Evolutionary conservation across 2,888 invertebrate species (phyloP).

Genomic region (Venusia cambrica): DNA sequence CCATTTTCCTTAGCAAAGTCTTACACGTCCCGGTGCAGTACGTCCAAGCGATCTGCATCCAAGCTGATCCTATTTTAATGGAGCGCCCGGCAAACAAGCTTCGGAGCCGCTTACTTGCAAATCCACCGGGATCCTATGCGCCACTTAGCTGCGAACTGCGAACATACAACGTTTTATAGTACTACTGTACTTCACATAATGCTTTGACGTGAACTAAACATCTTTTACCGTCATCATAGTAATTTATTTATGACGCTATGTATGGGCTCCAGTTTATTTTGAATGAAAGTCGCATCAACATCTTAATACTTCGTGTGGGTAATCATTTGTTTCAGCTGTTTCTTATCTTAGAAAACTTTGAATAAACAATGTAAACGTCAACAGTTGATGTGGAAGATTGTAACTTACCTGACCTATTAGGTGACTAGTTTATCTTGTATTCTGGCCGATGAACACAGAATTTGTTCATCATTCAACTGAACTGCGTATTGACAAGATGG

Average conservation of each 20-base stretch:
- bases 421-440: too few relatives aligned
- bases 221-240: too few relatives aligned
- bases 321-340: too few relatives aligned
- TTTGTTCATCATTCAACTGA: conserved; percentile 63
- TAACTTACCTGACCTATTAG: too few relatives aligned
- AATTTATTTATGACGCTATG: too few relatives aligned
- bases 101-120: conserved; percentile 73
- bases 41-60: conserved; percentile 77
- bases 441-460: conserved; percentile 56
- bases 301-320: conserved; percentile 40
- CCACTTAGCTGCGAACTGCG: conserved; percentile 64
- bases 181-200: conserved; percentile 29
- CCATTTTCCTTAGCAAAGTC: conserved; percentile 39
- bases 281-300: conserved; percentile 22
- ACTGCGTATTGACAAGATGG: conserved; percentile 71
- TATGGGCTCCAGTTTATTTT: conserved; percentile 19
- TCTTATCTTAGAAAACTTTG: conserved; percentile 37
- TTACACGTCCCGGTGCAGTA: conserved; percentile 45
- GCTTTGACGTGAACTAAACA: conserved; percentile 24
- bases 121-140: conserved; percentile 71
- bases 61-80: conserved; percentile 80
- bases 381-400: conserved; percentile 36
- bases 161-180: conserved; percentile 55
- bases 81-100: conserved; percentile 80
- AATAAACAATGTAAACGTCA: conserved; percentile 37